Percentiles rank a stretch among this genome's conserved stretches.
phyloP scores from a whole-genome alignment of 2,888 invertebrate species.

The Heliconius charithonia region DNA sequence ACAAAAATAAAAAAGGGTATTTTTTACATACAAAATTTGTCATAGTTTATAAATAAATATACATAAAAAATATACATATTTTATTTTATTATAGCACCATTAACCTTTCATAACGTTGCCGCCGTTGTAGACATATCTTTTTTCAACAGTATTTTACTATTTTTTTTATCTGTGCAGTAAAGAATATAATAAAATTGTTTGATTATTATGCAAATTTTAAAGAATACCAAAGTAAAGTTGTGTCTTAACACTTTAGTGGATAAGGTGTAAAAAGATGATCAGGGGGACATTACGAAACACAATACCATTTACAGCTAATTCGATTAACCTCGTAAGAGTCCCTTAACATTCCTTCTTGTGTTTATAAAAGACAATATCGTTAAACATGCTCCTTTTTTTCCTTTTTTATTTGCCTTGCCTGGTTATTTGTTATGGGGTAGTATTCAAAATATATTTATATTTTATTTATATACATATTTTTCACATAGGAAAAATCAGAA shows the following conservation, averaged over 20 bases:
- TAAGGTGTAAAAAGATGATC: slow-evolving; percentile 21
- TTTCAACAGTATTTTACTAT: too few species aligned
- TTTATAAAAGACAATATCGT: neutral
- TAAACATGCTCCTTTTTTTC: neutral
- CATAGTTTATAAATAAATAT: too few species aligned
- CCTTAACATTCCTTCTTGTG: neutral
- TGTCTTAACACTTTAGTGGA: slow-evolving; percentile 7
- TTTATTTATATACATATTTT: too few species aligned
- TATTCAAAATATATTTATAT: too few species aligned
- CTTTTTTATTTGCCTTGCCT: neutral
- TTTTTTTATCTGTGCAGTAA: too few species aligned
- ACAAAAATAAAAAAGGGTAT: too few species aligned
- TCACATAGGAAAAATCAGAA: too few species aligned
- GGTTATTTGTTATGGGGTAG: neutral
- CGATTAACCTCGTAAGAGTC: slow-evolving; percentile 31
- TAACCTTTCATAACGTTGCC: neutral
- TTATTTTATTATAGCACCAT: neutral
- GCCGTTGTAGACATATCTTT: too few species aligned
- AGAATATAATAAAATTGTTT: neutral
- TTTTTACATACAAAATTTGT: too few species aligned
- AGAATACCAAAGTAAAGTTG: slow-evolving; percentile 8
- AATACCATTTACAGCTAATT: slow-evolving; percentile 38
- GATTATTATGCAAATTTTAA: slow-evolving; percentile 28
- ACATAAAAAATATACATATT: too few species aligned
- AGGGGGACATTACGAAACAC: slow-evolving; percentile 31